Evolutionary conservation across 1,140 invertebrate genomes (phyloP), one percentile per base, ranked within the genome.

Genomic region (Rhizoglyphus robini): DNA sequence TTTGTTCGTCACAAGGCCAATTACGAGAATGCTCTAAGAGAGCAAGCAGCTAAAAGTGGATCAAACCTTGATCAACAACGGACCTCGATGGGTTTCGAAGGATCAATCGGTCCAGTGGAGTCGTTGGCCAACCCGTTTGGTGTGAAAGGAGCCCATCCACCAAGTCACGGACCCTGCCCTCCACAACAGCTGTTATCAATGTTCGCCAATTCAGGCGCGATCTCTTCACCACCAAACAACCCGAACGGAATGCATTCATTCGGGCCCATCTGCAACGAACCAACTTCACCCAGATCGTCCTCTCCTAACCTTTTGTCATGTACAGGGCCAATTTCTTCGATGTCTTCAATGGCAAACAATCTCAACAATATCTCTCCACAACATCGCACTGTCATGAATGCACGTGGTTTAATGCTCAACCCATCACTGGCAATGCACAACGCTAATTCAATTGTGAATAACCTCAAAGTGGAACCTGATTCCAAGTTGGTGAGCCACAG

Each of bases 1-100:
- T 60, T 60, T 60, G 58, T 60, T n/a, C 1, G 58, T 23, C 58
- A 60, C 29, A 60, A 60, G 27, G 58, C 58, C 1, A 60, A 60
- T 15, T 60, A 60, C 29, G 58, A 60, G 27, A 60, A 60, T 29
- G 58, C 58, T 20, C 2, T 32, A 15, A 34, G 2, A 18, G 27
- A 54, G 20, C 51, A 54, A 32, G 51, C 51, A 32, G 20, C 20
- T 11, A 54, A 54, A 54, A 23, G 51, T 54, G 36, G 36, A 41
- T 41, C 8, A 11, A 18, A 41, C 8, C 18, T 8, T 11, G 36
- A 41, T 41, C 8, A 41, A 41, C 8, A 41, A 41, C 18, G 36
- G 8, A 41, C 8, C 8, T 41, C 36, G 18, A 41, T 41, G 18
- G 8, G 36, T 11, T 11, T 41, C 36, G 36, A 41, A 8, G n/a